A percentile compares a stretch with the other conserved stretches of the same genome.
Evolutionary conservation across 2,113 vertebrate species (phyloP).

Genomic region (Tylochromis polylepis): DNA sequence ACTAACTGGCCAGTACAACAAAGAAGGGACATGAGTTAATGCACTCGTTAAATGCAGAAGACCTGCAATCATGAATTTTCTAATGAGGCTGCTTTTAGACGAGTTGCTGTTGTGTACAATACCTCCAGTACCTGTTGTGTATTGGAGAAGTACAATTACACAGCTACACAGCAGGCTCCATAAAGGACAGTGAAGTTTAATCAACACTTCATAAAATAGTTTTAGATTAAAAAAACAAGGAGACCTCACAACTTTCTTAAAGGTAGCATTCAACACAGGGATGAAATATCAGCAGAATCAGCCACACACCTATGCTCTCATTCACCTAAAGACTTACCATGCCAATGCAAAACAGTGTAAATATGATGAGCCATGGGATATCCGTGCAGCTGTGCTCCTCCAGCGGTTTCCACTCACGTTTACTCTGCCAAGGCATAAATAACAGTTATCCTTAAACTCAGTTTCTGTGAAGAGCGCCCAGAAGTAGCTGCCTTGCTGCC

Average conservation of each 20-base stretch:
- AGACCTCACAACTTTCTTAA: background rate
- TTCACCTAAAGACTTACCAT: conserved; percentile 82
- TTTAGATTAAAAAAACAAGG: background rate
- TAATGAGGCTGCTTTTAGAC: background rate
- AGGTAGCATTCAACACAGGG: background rate
- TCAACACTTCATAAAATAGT: background rate
- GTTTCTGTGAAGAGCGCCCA: background rate
- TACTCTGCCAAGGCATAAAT: conserved; percentile 73
- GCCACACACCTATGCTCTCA: background rate
- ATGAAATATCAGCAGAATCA: background rate
- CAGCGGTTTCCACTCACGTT: conserved; percentile 90
- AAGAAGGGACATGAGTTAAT: background rate
- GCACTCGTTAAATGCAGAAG: background rate
- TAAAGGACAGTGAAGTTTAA: background rate
- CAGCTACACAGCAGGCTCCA: background rate
- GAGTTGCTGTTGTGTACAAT: background rate
- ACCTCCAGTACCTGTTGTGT: background rate
- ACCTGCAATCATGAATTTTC: background rate
- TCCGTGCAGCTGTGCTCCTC: conserved; percentile 92
- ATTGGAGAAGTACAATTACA: background rate
- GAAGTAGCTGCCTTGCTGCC: background rate
- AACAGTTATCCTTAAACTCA: background rate
- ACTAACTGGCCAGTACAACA: background rate
- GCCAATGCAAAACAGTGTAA: conserved; percentile 85
- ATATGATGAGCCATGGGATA: conserved; percentile 90